Base-by-base conservation (phyloP, 2,113 vertebrate genomes). In the Pagrus major region DNA sequence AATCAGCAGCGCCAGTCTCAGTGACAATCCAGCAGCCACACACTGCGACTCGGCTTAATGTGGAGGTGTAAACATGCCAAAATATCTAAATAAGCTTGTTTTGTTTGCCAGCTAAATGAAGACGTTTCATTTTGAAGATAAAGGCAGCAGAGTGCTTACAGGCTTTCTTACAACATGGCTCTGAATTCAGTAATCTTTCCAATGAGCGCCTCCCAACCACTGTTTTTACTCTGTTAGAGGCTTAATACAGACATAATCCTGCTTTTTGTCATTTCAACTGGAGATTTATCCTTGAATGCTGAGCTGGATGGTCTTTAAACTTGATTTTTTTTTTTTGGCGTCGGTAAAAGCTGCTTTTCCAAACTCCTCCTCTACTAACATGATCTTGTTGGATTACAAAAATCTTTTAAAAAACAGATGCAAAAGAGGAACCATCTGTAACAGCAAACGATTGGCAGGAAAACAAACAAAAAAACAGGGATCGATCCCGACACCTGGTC, bases 241-340 rank as follows among this genome's bases (percentile, higher is more conserved):
- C 85, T 85, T 91, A 90, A 90, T 84, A 79, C 83, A 83, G 70
- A 79, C 86, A 76, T 90, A 91, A 91, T 89, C 91, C 91, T 31
- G 47, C 82, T 91, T 89, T 85, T 83, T 81, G 72, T 81, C 87
- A 87, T 70, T 76, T 88, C 49, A 68, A 80, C 75, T 54, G 39
- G 12, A 82, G 72, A 80, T 84, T 84, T 68, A 81, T 58, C 25
- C 78, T 39, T 44, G 8, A 83, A 72, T 25, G 44, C 66, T 67
- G 20, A 29, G 33, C 47, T 44, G 49, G 31, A 56, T 56, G 31
- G 46, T 72, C 11, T 71, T 70, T 68, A 47, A 39, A 76, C 77
- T 70, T 83, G 47, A 23, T 49, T 61, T 25, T 49, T 39, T 73
- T 61, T 33, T 73, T 61, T 66, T 33, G n/a, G 56, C 14, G 8